Evolutionary conservation across 2,797 vertebrate species (phyloP).

Genomic region (Coracias cyanogaster): DNA sequence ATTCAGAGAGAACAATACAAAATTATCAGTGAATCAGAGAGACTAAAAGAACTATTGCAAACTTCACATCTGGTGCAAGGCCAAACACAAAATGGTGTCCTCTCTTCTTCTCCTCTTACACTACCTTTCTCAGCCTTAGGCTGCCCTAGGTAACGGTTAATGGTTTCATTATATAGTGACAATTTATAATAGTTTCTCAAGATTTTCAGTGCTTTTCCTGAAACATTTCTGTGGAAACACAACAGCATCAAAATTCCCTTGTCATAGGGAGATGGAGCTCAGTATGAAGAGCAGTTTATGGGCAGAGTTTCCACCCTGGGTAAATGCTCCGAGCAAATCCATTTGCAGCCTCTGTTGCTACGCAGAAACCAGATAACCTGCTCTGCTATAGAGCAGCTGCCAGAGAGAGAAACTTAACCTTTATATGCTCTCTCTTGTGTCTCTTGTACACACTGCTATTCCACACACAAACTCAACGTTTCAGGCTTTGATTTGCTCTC

Average conservation of each 20-base stretch:
- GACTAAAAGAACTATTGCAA: background rate
- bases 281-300: background rate
- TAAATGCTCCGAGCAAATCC: background rate
- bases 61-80: background rate
- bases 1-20: background rate
- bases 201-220: background rate
- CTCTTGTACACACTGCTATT: background rate
- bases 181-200: background rate
- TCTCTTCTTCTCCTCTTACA: background rate
- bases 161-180: background rate
- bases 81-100: background rate
- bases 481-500: background rate
- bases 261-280: background rate
- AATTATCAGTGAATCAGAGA: background rate
- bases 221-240: background rate
- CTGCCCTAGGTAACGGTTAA: background rate
- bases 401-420: constrained; percentile 15
- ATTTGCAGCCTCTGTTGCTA: background rate
- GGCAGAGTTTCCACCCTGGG: background rate
- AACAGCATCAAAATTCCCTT: background rate
- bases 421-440: background rate
- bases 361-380: constrained; percentile 39
- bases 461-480: background rate
- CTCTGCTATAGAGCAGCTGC: background rate
- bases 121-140: background rate